A percentile compares a stretch with the other conserved stretches of the same genome.
These are phyloP conservation scores for Agapornis canus DNA, from an alignment of 2,797 vertebrate genomes.

Conservation along the genomic window DNA sequence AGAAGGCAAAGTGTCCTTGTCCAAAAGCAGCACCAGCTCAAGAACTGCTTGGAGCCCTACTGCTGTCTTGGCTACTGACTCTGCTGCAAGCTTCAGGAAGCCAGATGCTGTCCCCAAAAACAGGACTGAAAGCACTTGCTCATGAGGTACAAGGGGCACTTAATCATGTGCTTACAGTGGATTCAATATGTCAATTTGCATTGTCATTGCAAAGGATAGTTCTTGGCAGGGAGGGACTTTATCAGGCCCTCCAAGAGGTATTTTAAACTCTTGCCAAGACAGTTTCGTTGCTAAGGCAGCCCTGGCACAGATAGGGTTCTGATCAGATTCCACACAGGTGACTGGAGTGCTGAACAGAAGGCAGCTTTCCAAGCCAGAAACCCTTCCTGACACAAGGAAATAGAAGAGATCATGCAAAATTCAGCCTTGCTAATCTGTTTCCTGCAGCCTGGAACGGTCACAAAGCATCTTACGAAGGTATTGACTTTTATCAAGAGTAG, in stretches of 20 bases:
- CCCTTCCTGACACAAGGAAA: neutral
- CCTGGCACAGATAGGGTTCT: neutral
- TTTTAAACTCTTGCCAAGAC: neutral
- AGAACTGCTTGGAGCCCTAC: neutral
- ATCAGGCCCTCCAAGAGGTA: neutral
- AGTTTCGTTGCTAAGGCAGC: neutral
- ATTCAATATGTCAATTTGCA: neutral
- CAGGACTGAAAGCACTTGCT: neutral
- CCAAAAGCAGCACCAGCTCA: neutral
- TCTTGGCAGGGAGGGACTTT: neutral
- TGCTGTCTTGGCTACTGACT: neutral
- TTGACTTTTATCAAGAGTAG: neutral
- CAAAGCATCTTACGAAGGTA: neutral
- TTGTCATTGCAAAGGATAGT: neutral
- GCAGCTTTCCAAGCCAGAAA: conserved; percentile 11
- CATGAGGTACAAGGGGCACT: neutral
- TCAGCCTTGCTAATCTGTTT: neutral
- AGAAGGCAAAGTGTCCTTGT: neutral
- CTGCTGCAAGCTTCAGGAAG: neutral
- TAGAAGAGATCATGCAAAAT: neutral
- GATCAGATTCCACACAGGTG: neutral
- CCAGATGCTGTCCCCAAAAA: neutral
- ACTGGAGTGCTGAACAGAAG: neutral
- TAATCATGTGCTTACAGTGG: neutral
- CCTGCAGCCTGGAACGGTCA: neutral